phyloP scores from a whole-genome alignment of 2,888 invertebrate species.

The Meandrusa payeni region DNA sequence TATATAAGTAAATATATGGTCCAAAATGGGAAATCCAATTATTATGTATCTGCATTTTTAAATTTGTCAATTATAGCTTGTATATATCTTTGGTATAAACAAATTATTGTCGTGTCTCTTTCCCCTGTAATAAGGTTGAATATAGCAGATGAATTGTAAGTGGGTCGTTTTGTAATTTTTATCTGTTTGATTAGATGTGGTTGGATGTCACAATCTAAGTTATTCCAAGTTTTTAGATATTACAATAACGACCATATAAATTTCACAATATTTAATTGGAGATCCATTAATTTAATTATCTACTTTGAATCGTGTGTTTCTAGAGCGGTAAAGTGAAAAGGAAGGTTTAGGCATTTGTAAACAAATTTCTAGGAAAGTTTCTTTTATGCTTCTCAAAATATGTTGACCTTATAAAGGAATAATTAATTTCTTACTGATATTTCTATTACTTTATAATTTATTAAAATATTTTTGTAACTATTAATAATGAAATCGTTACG shows the following conservation, averaged over 20 bases:
- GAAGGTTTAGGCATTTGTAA: not conserved
- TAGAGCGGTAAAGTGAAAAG: constrained; percentile 7
- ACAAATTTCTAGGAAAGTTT: constrained; percentile 6
- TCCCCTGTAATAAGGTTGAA: constrained; percentile 1
- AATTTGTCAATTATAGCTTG: constrained; percentile 14
- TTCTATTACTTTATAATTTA: too few species aligned
- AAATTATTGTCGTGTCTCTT: constrained; percentile 8
- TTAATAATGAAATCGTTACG: too few species aligned
- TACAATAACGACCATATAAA: constrained; percentile 24
- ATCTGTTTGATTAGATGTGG: constrained; percentile 16
- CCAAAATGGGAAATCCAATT: constrained; percentile 11
- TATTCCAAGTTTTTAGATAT: constrained; percentile 19
- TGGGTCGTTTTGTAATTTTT: constrained; percentile 24
- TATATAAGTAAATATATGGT: constrained; percentile 12
- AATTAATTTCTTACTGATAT: too few species aligned
- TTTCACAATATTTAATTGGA: constrained; percentile 25
- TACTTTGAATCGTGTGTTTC: not conserved
- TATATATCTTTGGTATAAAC: too few species aligned
- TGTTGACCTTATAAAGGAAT: constrained; percentile 1
- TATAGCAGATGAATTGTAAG: not conserved
- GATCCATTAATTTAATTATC: constrained; percentile 18
- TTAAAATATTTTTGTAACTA: too few species aligned
- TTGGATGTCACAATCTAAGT: constrained; percentile 17
- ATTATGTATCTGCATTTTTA: constrained; percentile 24
- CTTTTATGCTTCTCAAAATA: not conserved